Conservation (phyloP, 2,797 vertebrate genomes). For the Coccyzus lansbergi region DNA sequence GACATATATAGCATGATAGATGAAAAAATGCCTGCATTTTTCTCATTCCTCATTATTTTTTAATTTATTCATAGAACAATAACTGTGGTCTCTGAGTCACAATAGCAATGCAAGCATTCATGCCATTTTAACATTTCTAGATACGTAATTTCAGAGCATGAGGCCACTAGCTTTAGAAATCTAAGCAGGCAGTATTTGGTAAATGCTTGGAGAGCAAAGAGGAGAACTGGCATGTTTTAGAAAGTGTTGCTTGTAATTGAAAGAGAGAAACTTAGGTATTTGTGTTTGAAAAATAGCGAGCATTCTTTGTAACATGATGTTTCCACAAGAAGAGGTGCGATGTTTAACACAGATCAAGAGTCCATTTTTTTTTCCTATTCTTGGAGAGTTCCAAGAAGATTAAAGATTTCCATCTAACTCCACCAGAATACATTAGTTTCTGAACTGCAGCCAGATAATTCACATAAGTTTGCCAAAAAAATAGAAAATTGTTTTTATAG, state of each 20-base stretch:
- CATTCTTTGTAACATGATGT: neutral
- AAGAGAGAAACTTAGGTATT: neutral
- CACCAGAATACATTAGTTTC: conserved; percentile 20
- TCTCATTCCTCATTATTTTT: neutral
- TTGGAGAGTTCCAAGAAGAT: conserved; percentile 13
- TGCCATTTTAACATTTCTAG: neutral
- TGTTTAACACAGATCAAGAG: neutral
- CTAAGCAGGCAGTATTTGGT: neutral
- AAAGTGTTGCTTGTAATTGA: neutral
- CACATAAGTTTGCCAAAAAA: conserved; percentile 27
- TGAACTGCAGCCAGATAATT: conserved; percentile 45
- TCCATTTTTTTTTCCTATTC: conserved; percentile 8
- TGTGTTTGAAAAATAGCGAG: neutral
- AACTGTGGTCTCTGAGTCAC: neutral
- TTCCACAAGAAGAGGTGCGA: neutral
- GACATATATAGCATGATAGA: neutral
- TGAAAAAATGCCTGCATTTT: neutral
- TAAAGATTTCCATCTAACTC: conserved; percentile 33
- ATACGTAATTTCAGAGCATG: neutral
- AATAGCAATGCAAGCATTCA: neutral
- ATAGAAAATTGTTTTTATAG: conserved; percentile 22
- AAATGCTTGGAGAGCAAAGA: neutral
- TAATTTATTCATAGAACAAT: neutral
- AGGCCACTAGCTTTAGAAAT: neutral
- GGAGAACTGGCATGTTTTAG: neutral